Conservation (phyloP, 2,113 vertebrate genomes). For the Orthonyx spaldingii region DNA sequence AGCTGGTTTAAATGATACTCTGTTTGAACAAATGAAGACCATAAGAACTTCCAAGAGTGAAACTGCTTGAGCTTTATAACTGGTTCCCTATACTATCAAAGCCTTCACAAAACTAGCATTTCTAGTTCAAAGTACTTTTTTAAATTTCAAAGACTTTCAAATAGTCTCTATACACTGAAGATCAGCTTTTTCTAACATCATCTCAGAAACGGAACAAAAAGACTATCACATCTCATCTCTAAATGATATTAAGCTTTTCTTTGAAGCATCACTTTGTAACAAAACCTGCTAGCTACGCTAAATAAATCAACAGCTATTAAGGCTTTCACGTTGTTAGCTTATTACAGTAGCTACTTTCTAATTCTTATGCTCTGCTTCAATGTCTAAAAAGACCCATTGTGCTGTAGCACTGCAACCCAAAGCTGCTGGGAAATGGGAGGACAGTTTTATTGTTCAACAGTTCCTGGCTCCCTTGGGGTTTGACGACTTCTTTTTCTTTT, state of each 20-base stretch:
- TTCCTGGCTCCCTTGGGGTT: neutral
- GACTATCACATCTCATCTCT: neutral
- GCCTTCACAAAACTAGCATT: neutral
- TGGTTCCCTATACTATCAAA: neutral
- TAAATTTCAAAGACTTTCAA: neutral
- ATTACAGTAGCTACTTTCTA: neutral
- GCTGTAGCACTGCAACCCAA: neutral
- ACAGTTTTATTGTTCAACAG: constrained; percentile 19
- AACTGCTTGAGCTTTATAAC: neutral
- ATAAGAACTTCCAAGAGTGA: neutral
- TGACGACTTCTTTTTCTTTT: neutral
- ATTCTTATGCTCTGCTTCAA: neutral
- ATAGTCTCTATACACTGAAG: neutral
- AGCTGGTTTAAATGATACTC: neutral
- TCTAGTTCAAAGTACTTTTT: neutral
- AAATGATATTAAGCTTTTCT: neutral
- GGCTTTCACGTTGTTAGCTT: constrained; percentile 25
- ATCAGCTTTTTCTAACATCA: neutral
- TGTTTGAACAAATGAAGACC: neutral
- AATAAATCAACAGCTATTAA: constrained; percentile 38
- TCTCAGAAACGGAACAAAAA: neutral
- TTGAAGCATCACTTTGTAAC: constrained; percentile 3
- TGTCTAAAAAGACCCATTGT: neutral
- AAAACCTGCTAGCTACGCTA: neutral
- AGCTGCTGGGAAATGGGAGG: neutral